A percentile compares a stretch with the other conserved stretches of the same genome.
These are phyloP conservation scores for Acrobeloides nanus DNA, from an alignment of 2,888 invertebrate species.

Conservation along the genomic window DNA sequence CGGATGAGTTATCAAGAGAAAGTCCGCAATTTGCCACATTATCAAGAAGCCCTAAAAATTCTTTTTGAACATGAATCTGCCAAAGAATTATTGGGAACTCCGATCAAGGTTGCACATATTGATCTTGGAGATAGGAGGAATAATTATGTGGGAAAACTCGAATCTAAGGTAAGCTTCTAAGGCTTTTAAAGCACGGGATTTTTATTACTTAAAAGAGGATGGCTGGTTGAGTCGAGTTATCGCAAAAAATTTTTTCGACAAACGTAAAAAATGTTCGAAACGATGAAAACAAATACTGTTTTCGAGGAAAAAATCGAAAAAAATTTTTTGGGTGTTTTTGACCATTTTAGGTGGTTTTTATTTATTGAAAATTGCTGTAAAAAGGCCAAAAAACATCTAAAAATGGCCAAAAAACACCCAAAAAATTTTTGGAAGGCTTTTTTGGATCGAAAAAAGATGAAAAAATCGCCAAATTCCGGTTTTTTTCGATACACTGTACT, in stretches of 20 bases:
- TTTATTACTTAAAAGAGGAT: no score
- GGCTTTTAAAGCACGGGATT: background rate
- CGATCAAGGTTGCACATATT: slow-evolving; percentile 44
- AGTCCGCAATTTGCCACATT: slow-evolving; percentile 23
- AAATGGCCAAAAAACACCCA: no score
- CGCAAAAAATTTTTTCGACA: no score
- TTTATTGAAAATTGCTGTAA: no score
- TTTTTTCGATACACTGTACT: background rate
- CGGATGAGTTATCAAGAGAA: slow-evolving; percentile 39
- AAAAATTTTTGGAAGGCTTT: background rate
- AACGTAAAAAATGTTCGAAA: no score
- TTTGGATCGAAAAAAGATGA: background rate
- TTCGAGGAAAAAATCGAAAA: no score
- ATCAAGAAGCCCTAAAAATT: slow-evolving; percentile 37
- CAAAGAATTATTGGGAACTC: slow-evolving; percentile 37
- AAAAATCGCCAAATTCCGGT: background rate
- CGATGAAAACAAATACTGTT: no score
- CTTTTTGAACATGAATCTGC: slow-evolving; percentile 42
- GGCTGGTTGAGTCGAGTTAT: background rate
- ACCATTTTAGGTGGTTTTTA: no score
- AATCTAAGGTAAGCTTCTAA: slow-evolving; percentile 31
- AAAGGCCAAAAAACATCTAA: no score
- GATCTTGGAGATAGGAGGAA: slow-evolving; percentile 39
- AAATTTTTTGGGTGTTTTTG: no score
- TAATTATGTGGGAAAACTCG: slow-evolving; percentile 42